These are phyloP conservation scores for Amphiprion clarkii DNA, from an alignment of 2,797 vertebrate species.

Conservation along the genomic window DNA sequence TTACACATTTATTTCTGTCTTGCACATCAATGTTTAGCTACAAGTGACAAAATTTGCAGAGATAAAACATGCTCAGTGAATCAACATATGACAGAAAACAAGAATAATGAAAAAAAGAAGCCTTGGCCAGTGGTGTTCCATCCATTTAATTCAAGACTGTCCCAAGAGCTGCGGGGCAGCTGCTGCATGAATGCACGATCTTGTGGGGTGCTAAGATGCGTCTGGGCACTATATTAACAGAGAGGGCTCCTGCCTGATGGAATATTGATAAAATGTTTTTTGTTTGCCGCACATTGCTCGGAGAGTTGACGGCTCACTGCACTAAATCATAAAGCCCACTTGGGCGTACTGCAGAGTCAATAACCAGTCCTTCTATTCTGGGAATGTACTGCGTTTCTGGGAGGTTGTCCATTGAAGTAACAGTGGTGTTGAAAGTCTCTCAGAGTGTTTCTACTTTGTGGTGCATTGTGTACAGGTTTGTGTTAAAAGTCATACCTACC, in stretches of 20 bases:
- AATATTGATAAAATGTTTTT: conserved; percentile 86
- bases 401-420: conserved; percentile 71
- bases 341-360: conserved; percentile 78
- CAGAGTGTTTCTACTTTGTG: conserved; percentile 37
- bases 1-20: neutral
- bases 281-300: conserved; percentile 78
- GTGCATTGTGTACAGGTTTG: neutral
- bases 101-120: conserved; percentile 9
- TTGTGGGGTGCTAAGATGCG: conserved; percentile 57
- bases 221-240: conserved; percentile 77
- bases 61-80: conserved; percentile 11
- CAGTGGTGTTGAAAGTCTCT: conserved; percentile 54
- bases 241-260: conserved; percentile 78
- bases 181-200: conserved; percentile 56
- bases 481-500: conserved; percentile 10
- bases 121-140: conserved; percentile 49
- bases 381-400: conserved; percentile 67
- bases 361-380: conserved; percentile 80
- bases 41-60: conserved; percentile 7
- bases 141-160: conserved; percentile 67
- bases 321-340: conserved; percentile 83
- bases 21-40: neutral
- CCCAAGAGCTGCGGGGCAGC: conserved; percentile 55
- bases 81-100: conserved; percentile 11
- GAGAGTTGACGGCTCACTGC: conserved; percentile 82